A percentile compares a stretch with the other conserved stretches of the same genome.
Evolutionary conservation across 2,113 vertebrate genomes (phyloP).

Genomic region (Eublepharis macularius): DNA sequence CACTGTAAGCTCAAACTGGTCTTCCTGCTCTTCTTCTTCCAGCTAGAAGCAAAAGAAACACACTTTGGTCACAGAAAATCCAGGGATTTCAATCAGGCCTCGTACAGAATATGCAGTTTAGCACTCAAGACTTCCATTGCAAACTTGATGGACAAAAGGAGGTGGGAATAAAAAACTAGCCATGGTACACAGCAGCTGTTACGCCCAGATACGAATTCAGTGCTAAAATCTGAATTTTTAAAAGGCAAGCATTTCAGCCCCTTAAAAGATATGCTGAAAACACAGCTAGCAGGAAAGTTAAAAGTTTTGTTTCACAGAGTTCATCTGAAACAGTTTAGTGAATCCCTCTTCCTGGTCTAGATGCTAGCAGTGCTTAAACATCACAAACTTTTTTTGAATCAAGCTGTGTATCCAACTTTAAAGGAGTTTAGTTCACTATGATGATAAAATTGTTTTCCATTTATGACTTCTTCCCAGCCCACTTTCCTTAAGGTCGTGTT

Average conservation of each 20-base stretch:
- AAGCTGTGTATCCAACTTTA: neutral
- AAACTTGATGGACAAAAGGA: neutral
- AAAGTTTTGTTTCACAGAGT: neutral
- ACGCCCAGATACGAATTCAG: neutral
- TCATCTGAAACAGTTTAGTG: neutral
- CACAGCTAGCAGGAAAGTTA: neutral
- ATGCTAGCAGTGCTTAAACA: neutral
- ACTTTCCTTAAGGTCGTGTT: neutral
- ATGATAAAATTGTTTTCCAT: too few species aligned
- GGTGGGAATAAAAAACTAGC: neutral
- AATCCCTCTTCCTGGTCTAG: neutral
- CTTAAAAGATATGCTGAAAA: too few species aligned
- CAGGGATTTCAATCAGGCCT: neutral
- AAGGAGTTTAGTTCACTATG: too few species aligned
- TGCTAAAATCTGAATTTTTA: neutral
- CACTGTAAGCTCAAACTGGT: constrained; percentile 89
- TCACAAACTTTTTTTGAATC: neutral
- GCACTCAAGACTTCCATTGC: neutral
- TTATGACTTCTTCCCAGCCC: too few species aligned
- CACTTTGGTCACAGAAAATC: neutral
- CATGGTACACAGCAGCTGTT: neutral
- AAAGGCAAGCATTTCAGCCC: neutral
- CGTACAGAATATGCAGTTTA: neutral
- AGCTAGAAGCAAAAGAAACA: constrained; percentile 57
- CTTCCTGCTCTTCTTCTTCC: constrained; percentile 89